A percentile compares a stretch with the other conserved stretches of the same genome.
Conservation (phyloP, 2,113 vertebrate species). For the Phylloscopus trochiloides region DNA sequence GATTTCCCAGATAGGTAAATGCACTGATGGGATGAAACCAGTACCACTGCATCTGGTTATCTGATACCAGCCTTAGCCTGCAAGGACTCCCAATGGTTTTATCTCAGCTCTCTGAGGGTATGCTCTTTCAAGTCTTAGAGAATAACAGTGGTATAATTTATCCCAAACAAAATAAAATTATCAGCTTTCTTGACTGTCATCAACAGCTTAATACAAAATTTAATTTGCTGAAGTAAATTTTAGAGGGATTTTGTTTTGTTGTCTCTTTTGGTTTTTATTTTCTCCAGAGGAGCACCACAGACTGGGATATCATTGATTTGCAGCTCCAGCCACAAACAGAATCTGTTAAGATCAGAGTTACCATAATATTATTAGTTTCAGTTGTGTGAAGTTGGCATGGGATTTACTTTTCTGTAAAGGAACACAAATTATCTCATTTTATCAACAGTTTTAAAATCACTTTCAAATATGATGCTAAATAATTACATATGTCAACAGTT, state of each 20-base stretch:
- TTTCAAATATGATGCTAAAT: constrained; percentile 5
- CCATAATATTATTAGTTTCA: not conserved
- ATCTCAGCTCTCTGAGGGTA: not conserved
- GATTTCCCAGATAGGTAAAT: not conserved
- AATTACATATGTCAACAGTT: not conserved
- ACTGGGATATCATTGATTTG: not conserved
- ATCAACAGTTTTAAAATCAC: not conserved
- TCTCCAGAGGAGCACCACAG: not conserved
- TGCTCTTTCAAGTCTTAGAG: not conserved
- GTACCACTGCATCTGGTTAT: not conserved
- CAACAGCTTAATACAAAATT: not conserved
- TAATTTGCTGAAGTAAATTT: not conserved
- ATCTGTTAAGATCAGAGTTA: not conserved
- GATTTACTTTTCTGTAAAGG: not conserved
- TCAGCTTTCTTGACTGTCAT: not conserved
- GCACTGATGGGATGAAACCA: not conserved
- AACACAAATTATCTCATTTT: not conserved
- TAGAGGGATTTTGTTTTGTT: not conserved
- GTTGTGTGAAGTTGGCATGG: not conserved
- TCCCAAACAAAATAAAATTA: not conserved
- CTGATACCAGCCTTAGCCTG: not conserved
- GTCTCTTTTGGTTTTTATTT: not conserved
- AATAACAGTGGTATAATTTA: not conserved
- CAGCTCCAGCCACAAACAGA: not conserved
- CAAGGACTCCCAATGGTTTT: not conserved